Evolutionary conservation across 2,113 vertebrate genomes (phyloP), one percentile per base, ranked within the genome.

Genomic region (Semnopithecus entellus): DNA sequence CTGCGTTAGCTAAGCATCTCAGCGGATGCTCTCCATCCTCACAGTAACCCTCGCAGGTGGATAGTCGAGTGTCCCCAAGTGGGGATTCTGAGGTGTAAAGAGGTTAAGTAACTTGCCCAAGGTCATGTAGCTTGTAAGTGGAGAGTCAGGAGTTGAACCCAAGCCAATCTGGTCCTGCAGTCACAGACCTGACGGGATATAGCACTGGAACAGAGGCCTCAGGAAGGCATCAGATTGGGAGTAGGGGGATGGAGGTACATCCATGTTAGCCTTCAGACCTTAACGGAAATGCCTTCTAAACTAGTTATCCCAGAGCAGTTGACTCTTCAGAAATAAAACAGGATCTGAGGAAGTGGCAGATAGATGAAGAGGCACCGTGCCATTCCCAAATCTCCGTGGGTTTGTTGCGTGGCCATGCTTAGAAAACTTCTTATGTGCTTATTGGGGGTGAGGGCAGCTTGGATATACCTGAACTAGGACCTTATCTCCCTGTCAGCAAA

Each of bases 401-500:
- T 35, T 73, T 27, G 5, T 6, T 1, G 27, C 16, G 12, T 8
- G 4, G 55, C 50, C 30, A 0, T 10, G 8, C 57, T 5, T 8
- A 30, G 30, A 18, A 45, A 30, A 1, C 52, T n/a, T 61, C 50
- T 70, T 50, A 5, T 1, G 2, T 38, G 50, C 32, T 75, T 35
- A 13, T 43, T 43, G 73, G 64, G 57, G 52, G 1, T 40, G 5
- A 0, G 17, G 32, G 10, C 13, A 6, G 64, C 55, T 40, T 1
- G 4, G 55, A 52, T 2, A 1, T 20, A 17, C 40, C 20, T 55
- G 50, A 72, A 14, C 52, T 16, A 12, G 79, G 35, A 35, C 61
- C 72, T 59, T 35, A 12, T 90, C 45, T 93, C 75, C 66, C 76
- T 82, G 61, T 73, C 43, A 73, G 35, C 13, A 84, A 94, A 80